Percentiles rank a stretch among this genome's conserved stretches.
phyloP scores from a whole-genome alignment of 2,888 invertebrate genomes.

The Lithosia quadra region DNA sequence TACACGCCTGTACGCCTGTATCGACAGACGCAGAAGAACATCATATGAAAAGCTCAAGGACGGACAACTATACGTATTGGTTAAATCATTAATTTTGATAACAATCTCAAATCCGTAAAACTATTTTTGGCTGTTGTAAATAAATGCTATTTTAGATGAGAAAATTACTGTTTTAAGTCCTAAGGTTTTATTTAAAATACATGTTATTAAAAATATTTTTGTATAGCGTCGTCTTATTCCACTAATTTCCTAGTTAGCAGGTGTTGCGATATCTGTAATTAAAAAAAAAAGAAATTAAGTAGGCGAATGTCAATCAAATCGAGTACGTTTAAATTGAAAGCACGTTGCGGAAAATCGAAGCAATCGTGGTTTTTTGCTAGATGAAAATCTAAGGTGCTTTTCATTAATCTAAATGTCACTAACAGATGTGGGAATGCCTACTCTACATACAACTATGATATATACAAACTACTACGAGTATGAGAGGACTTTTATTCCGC shows the following conservation, averaged over 20 bases:
- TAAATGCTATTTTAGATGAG: not conserved
- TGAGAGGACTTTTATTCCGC: too few species aligned
- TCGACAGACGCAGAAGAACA: not conserved
- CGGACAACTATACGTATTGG: not conserved
- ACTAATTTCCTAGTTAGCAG: constrained; percentile 41
- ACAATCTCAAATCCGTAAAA: not conserved
- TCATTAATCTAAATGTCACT: too few species aligned
- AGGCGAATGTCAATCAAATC: rapidly evolving
- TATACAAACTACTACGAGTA: too few species aligned
- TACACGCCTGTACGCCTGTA: not conserved
- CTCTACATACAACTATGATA: too few species aligned
- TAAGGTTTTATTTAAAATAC: not conserved
- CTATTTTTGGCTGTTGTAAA: not conserved
- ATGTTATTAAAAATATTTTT: not conserved
- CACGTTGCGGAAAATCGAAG: too few species aligned
- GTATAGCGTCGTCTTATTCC: not conserved
- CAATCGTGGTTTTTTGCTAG: too few species aligned
- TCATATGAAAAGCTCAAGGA: not conserved
- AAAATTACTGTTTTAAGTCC: not conserved
- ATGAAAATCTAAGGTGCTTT: too few species aligned
- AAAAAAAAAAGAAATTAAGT: constrained; percentile 31
- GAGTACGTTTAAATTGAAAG: too few species aligned
- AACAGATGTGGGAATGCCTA: too few species aligned
- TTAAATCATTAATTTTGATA: not conserved
- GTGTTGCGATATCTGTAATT: constrained; percentile 57